Conservation (phyloP, 2,113 vertebrate genomes). For the Corydoras sp. region DNA sequence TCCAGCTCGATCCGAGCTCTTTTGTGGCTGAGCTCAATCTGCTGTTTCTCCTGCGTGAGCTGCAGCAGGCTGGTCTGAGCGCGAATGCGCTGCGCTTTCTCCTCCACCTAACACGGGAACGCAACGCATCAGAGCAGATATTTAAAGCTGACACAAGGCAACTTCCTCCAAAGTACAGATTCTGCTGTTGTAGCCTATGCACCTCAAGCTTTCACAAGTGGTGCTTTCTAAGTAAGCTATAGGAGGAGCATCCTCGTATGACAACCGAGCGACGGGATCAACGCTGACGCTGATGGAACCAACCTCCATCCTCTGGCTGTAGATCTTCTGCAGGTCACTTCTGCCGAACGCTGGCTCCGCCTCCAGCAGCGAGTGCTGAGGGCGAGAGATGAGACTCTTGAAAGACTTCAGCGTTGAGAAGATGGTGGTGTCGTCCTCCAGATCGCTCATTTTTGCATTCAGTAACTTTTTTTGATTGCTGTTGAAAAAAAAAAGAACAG, state of each 20-base stretch:
- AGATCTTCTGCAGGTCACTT: conserved; percentile 72
- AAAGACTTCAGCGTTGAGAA: conserved; percentile 83
- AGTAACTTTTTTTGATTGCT: neutral
- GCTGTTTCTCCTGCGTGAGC: conserved; percentile 88
- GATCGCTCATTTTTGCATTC: conserved; percentile 62
- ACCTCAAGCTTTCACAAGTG: too few relatives aligned
- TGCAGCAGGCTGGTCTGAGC: conserved; percentile 79
- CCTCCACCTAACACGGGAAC: conserved; percentile 68
- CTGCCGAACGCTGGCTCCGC: conserved; percentile 34
- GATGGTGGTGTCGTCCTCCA: conserved; percentile 83
- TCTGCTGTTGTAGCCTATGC: too few relatives aligned
- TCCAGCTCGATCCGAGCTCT: conserved; percentile 89
- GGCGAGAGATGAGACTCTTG: conserved; percentile 76
- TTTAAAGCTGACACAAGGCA: too few relatives aligned
- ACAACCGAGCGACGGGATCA: neutral
- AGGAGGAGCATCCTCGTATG: too few relatives aligned
- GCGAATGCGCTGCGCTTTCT: conserved; percentile 78
- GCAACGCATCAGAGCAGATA: too few relatives aligned
- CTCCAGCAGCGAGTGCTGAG: conserved; percentile 52
- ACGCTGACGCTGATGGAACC: neutral
- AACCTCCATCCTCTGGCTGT: conserved; percentile 85
- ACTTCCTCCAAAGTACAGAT: too few relatives aligned
- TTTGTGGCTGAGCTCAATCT: conserved; percentile 95
- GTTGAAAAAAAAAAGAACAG: neutral
- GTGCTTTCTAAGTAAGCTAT: too few relatives aligned